A percentile compares a stretch with the other conserved stretches of the same genome.
Conservation (phyloP, 2,797 vertebrate species). For the Sebastes minor region DNA sequence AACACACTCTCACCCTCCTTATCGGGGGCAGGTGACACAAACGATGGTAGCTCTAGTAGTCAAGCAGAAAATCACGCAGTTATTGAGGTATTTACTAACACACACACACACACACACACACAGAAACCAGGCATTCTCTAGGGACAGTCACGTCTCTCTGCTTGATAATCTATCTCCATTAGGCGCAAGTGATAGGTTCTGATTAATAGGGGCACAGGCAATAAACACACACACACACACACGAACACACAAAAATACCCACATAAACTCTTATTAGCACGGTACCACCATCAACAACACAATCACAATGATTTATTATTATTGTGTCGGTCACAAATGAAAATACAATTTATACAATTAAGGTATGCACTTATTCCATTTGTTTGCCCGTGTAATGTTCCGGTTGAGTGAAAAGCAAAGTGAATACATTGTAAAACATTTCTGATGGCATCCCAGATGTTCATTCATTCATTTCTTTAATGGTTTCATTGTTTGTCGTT, state of each 20-base stretch:
- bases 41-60: conserved; percentile 50
- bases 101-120: conserved; percentile 10
- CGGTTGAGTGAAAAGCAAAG: conserved; percentile 10
- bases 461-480: background rate
- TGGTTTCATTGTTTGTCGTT: background rate
- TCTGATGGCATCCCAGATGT: background rate
- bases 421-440: background rate
- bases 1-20: conserved; percentile 47
- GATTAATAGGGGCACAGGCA: conserved; percentile 71
- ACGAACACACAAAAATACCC: conserved; percentile 45
- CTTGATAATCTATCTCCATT: conserved; percentile 81
- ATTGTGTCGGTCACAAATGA: conserved; percentile 49
- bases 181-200: conserved; percentile 75
- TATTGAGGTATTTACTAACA: conserved; percentile 52
- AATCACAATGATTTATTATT: conserved; percentile 63
- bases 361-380: conserved; percentile 5
- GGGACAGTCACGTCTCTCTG: conserved; percentile 69
- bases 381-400: conserved; percentile 12
- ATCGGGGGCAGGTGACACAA: conserved; percentile 51
- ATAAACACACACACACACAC: conserved; percentile 43
- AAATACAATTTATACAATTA: conserved; percentile 53
- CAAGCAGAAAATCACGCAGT: conserved; percentile 65
- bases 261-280: conserved; percentile 55
- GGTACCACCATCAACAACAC: conserved; percentile 43
- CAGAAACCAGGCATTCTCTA: conserved; percentile 36